Conservation (phyloP, 2,113 vertebrate species). For the Semnornis frantzii region DNA sequence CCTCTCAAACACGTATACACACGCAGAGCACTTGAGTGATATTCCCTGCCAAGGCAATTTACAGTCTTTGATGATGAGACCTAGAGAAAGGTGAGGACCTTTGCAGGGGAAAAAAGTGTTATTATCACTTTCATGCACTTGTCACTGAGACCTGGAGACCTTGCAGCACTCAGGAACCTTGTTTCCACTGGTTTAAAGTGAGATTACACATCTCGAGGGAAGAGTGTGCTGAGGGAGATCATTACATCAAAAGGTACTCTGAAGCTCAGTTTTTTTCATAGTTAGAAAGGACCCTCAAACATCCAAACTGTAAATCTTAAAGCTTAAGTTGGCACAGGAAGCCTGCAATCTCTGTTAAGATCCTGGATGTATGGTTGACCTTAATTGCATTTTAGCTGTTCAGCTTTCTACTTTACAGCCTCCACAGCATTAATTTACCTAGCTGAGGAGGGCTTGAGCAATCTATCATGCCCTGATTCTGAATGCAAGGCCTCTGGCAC, state of each 20-base stretch:
- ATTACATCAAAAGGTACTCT: background rate
- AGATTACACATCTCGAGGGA: background rate
- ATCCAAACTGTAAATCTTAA: background rate
- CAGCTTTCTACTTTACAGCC: background rate
- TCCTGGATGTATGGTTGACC: background rate
- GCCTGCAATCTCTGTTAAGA: background rate
- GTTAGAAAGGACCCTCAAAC: background rate
- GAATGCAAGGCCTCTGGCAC: background rate
- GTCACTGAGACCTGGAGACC: background rate
- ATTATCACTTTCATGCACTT: background rate
- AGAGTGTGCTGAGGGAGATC: background rate
- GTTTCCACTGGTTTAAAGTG: background rate
- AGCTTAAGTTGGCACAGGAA: background rate
- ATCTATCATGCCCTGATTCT: background rate
- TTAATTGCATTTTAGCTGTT: background rate
- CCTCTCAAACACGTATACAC: background rate
- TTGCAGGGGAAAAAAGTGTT: background rate
- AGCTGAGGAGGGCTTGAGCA: background rate
- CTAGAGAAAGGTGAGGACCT: background rate
- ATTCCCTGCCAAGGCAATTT: background rate
- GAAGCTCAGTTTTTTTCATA: background rate
- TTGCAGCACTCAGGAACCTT: background rate
- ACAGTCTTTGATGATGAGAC: accelerated
- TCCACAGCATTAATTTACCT: background rate
- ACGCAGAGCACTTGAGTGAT: accelerated